These are phyloP conservation scores for Lasius fuliginosus DNA, from an alignment of 2,888 invertebrate species.

Conservation along the genomic window DNA sequence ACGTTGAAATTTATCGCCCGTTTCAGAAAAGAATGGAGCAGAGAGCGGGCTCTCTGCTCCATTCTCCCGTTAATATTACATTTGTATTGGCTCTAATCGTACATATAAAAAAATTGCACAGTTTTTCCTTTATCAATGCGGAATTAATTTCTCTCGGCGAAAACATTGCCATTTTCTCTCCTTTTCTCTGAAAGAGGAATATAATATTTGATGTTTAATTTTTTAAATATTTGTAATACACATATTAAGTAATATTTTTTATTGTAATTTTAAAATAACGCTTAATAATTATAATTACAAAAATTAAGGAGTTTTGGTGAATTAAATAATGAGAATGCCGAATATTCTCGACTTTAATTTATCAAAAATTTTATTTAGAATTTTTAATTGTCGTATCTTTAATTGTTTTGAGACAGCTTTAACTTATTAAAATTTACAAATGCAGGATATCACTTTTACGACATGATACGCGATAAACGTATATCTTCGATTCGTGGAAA, in stretches of 20 bases:
- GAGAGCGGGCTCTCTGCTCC: neutral
- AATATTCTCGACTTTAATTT: neutral
- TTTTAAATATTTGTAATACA: neutral
- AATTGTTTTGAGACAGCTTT: neutral
- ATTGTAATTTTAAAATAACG: neutral
- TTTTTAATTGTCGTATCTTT: neutral
- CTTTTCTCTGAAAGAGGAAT: neutral
- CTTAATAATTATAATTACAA: slow-evolving; percentile 5
- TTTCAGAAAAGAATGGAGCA: too few relatives aligned
- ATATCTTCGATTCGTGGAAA: slow-evolving; percentile 27
- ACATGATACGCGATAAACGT: neutral
- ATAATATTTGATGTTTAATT: neutral
- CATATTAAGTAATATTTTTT: neutral
- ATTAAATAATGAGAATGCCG: neutral
- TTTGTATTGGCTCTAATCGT: slow-evolving; percentile 29
- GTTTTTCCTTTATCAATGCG: neutral
- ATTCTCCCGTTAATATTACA: slow-evolving; percentile 24
- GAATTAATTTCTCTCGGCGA: neutral
- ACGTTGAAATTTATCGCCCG: slow-evolving; percentile 42
- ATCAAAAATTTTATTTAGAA: neutral
- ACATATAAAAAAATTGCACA: neutral
- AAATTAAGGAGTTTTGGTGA: neutral
- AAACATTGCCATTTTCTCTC: neutral
- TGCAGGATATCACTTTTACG: neutral
- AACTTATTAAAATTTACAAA: neutral